Evolutionary conservation across 2,113 vertebrate species (phyloP).

Genomic region (Thryonomys swinderianus): DNA sequence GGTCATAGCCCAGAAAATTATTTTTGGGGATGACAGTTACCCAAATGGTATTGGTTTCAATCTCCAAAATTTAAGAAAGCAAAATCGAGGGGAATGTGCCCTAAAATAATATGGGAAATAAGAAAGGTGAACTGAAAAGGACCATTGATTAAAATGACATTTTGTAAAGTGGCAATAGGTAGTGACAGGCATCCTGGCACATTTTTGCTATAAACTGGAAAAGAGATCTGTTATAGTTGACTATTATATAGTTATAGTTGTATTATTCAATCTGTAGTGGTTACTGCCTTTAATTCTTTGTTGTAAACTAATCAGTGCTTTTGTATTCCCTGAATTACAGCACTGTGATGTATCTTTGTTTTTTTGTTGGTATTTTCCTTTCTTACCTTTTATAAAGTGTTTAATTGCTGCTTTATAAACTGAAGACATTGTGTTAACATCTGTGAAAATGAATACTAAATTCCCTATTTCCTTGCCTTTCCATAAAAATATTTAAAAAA

Average conservation of each 20-base stretch:
- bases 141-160: not conserved
- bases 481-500: not conserved
- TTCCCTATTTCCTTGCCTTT: not conserved
- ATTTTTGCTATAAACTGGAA: constrained; percentile 23
- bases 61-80: not conserved
- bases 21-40: not conserved
- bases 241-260: not conserved
- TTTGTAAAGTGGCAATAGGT: not conserved
- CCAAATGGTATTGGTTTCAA: not conserved
- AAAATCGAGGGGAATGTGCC: not conserved
- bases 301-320: not conserved
- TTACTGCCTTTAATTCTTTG: not conserved
- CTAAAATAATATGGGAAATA: not conserved
- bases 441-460: not conserved
- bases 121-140: not conserved
- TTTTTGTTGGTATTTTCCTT: not conserved
- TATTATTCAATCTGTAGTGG: not conserved
- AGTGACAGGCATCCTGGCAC: not conserved
- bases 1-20: not conserved
- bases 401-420: not conserved
- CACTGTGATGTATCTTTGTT: not conserved
- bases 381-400: not conserved
- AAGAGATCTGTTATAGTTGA: not conserved
- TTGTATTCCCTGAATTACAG: not conserved
- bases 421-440: not conserved